phyloP scores from a whole-genome alignment of 37 sponge, comb jelly and placozoan species.

The Tethya wilhelma region DNA sequence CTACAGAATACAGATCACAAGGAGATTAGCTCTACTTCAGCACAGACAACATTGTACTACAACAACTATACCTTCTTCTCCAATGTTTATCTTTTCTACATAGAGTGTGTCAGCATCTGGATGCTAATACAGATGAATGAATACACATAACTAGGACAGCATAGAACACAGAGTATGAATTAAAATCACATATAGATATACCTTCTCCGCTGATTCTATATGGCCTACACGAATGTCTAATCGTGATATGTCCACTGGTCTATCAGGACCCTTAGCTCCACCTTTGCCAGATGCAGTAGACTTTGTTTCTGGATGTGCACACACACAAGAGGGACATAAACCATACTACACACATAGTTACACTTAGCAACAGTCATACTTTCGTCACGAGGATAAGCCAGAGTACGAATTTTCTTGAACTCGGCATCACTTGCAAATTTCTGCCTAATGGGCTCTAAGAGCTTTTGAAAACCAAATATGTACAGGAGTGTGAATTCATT shows the following conservation, averaged over 20 bases:
- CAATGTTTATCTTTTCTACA: slow-evolving; percentile 85
- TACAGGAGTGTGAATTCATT: background rate
- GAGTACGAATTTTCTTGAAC: slow-evolving; percentile 58
- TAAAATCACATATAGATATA: slow-evolving; percentile 1
- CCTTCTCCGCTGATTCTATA: slow-evolving; percentile 77
- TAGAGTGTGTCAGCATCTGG: slow-evolving; percentile 90
- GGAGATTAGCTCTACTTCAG: background rate
- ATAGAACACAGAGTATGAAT: background rate
- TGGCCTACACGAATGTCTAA: slow-evolving; percentile 88
- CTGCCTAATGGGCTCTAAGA: slow-evolving; percentile 82
- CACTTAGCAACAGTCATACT: slow-evolving; percentile 9
- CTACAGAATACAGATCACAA: slow-evolving; percentile 14
- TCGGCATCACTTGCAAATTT: slow-evolving; percentile 73
- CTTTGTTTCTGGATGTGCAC: too few relatives aligned
- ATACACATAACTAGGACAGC: background rate
- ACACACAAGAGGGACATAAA: too few relatives aligned
- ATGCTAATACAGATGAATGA: slow-evolving; percentile 52
- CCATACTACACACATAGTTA: too few relatives aligned
- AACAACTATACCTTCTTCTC: slow-evolving; percentile 64
- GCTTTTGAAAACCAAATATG: slow-evolving; percentile 5
- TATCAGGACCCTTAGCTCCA: slow-evolving; percentile 14
- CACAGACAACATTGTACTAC: background rate
- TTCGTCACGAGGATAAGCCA: slow-evolving; percentile 80
- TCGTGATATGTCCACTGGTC: slow-evolving; percentile 83
- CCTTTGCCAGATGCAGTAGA: too few relatives aligned